Evolutionary conservation across 2,888 invertebrate genomes (phyloP).

Genomic region (Neoaliturus tenellus): DNA sequence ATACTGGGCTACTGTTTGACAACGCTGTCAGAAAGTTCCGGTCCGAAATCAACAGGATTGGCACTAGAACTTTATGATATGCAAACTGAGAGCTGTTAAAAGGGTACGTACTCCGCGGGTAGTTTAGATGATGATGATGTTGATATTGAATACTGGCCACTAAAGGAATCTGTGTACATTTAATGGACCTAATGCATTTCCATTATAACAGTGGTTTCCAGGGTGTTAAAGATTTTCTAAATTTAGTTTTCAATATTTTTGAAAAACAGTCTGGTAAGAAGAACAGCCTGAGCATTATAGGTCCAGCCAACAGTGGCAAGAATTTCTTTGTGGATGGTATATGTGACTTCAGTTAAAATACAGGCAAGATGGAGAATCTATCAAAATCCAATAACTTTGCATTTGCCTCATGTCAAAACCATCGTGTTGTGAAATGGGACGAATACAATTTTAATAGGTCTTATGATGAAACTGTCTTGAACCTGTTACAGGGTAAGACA

Average conservation of each 20-base stretch:
- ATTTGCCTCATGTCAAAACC: not conserved
- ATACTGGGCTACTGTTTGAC: not conserved
- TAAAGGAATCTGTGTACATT: too few species aligned
- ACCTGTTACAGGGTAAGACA: not conserved
- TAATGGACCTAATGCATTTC: too few species aligned
- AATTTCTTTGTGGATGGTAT: not conserved
- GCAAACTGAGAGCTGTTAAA: too few species aligned
- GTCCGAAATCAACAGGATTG: too few species aligned
- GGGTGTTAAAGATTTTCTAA: too few species aligned
- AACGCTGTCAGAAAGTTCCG: too few species aligned
- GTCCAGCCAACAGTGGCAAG: slow-evolving; percentile 12
- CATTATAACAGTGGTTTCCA: too few species aligned
- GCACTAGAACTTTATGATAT: too few species aligned
- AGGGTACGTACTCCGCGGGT: too few species aligned
- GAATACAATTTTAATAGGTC: not conserved
- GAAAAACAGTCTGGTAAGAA: not conserved
- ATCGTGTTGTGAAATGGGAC: not conserved
- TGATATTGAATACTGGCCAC: too few species aligned
- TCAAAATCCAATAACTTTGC: not conserved
- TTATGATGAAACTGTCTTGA: not conserved
- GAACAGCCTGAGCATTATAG: not conserved
- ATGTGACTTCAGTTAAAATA: not conserved
- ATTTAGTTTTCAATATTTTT: not conserved
- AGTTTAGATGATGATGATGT: too few species aligned
- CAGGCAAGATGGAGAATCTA: slow-evolving; percentile 7